A percentile compares a stretch with the other conserved stretches of the same genome.
Conservation (phyloP, 2,888 invertebrate genomes). For the Heliconius charithonia region DNA sequence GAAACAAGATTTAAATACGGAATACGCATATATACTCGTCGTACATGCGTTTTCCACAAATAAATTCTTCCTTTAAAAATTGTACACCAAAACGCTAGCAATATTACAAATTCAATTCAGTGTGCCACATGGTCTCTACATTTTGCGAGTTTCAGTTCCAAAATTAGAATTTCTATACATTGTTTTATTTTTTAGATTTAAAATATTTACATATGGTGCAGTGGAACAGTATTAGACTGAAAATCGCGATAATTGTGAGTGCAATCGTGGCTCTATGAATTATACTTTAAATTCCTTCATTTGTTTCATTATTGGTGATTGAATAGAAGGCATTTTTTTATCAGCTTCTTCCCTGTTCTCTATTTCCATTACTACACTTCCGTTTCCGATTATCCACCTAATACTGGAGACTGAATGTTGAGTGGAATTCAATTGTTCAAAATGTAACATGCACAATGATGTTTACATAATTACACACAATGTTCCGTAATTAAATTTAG, state of each 20-base stretch:
- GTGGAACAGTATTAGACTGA: background rate
- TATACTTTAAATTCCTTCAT: background rate
- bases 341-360: too few species aligned
- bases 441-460: too few species aligned
- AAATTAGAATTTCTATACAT: constrained; percentile 25
- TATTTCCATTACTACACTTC: too few species aligned
- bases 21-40: background rate
- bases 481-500: too few species aligned
- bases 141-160: constrained; percentile 3
- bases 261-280: background rate
- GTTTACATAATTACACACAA: too few species aligned
- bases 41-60: background rate
- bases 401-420: too few species aligned
- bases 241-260: background rate
- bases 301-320: background rate
- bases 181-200: background rate
- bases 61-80: background rate
- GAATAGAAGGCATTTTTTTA: too few species aligned
- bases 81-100: background rate
- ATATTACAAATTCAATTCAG: constrained; percentile 21
- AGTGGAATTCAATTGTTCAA: too few species aligned
- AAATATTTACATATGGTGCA: background rate
- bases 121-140: background rate
- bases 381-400: too few species aligned
- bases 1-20: background rate